A percentile compares a stretch with the other conserved stretches of the same genome.
These are phyloP conservation scores for Tortricodes alternella DNA, from an alignment of 2,888 invertebrate species.

Conservation along the genomic window DNA sequence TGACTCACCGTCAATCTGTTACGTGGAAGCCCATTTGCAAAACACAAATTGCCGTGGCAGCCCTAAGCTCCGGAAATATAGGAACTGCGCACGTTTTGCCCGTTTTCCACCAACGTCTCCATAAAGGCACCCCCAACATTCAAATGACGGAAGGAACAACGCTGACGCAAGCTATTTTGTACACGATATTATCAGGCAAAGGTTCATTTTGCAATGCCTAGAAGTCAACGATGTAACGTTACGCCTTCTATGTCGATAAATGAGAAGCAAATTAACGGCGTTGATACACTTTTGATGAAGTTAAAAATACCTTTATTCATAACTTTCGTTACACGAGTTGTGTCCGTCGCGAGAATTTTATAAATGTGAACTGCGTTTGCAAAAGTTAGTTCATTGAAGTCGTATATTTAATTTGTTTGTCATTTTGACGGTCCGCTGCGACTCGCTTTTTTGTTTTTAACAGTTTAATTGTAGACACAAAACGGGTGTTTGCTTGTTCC, in stretches of 20 bases:
- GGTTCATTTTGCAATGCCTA: neutral
- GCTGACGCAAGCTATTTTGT: neutral
- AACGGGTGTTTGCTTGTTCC: neutral
- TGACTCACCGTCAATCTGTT: constrained; percentile 24
- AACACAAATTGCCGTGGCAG: constrained; percentile 24
- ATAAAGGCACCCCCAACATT: constrained; percentile 12
- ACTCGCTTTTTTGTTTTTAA: constrained; percentile 10
- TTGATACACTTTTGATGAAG: constrained; percentile 27
- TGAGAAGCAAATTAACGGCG: constrained; percentile 23
- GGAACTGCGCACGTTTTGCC: constrained; percentile 28
- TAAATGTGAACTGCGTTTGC: constrained; percentile 7
- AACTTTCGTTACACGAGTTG: constrained; percentile 14
- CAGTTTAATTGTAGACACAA: neutral
- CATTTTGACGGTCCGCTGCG: constrained; percentile 6
- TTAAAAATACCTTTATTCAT: constrained; percentile 18
- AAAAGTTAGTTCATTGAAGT: constrained; percentile 10
- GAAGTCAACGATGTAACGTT: neutral
- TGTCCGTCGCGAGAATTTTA: constrained; percentile 1
- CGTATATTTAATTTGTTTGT: constrained; percentile 17
- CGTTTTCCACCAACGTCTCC: constrained; percentile 25
- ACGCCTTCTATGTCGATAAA: neutral
- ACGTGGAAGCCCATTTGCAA: constrained; percentile 26
- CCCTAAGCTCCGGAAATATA: constrained; percentile 28
- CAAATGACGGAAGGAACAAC: constrained; percentile 4
- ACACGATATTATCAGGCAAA: neutral